A percentile compares a stretch with the other conserved stretches of the same genome.
These are phyloP conservation scores for Anthoscopus minutus DNA, from an alignment of 2,113 vertebrate species.

Conservation along the genomic window DNA sequence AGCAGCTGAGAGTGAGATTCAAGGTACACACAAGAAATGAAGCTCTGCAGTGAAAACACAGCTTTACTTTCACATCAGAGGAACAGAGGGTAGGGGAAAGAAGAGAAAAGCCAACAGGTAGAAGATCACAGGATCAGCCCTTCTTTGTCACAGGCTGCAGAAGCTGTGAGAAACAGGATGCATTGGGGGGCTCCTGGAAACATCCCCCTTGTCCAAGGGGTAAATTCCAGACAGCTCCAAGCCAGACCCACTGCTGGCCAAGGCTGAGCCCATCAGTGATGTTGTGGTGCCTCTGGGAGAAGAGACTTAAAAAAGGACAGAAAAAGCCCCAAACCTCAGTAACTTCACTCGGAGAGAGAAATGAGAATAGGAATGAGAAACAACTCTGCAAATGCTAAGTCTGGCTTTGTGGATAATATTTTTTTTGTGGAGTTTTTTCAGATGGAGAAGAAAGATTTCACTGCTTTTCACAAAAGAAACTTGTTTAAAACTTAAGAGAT, in stretches of 20 bases:
- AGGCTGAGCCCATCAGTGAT: accelerated
- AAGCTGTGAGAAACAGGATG: not conserved
- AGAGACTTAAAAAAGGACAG: accelerated
- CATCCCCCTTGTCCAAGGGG: not conserved
- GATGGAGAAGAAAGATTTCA: not conserved
- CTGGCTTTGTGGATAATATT: not conserved
- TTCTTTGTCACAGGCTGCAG: not conserved
- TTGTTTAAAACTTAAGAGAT: not conserved
- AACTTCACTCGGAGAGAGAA: not conserved
- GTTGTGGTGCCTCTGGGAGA: not conserved
- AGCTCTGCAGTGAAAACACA: not conserved
- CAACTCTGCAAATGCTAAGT: not conserved
- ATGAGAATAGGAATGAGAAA: not conserved
- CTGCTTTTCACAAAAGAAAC: too few species aligned
- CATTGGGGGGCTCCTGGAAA: not conserved
- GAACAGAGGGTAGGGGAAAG: not conserved
- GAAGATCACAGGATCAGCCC: not conserved
- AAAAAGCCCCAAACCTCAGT: not conserved
- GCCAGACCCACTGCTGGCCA: not conserved
- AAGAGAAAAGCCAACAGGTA: not conserved
- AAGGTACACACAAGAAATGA: not conserved
- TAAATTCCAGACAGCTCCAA: not conserved
- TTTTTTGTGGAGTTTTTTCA: accelerated
- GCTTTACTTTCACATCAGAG: not conserved
- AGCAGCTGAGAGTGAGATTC: accelerated